A percentile compares a stretch with the other conserved stretches of the same genome.
These are phyloP conservation scores for Molanna angustata DNA, from an alignment of 2,888 invertebrate species.

Conservation along the genomic window DNA sequence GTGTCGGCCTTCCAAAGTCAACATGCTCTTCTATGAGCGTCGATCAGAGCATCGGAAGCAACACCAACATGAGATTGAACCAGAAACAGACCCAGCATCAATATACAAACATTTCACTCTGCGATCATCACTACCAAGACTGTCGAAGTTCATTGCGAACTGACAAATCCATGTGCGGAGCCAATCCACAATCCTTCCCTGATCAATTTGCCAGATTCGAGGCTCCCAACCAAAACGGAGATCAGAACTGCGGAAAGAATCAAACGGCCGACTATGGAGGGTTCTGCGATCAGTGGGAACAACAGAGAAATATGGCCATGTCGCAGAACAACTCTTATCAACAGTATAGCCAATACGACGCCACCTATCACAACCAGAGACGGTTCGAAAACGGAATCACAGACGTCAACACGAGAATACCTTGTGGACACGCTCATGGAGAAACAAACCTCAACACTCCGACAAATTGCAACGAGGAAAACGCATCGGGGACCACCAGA, in stretches of 20 bases:
- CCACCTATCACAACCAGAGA: slow-evolving; percentile 14
- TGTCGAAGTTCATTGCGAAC: slow-evolving; percentile 17
- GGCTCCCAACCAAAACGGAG: background rate
- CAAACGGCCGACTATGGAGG: slow-evolving; percentile 7
- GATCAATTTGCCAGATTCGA: background rate
- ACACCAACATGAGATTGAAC: slow-evolving; percentile 35
- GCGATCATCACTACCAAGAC: slow-evolving; percentile 31
- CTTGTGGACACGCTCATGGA: background rate
- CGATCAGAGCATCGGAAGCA: slow-evolving; percentile 43
- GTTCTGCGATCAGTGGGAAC: slow-evolving; percentile 9
- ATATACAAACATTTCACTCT: slow-evolving; percentile 31
- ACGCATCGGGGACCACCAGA: slow-evolving; percentile 33
- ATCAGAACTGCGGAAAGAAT: background rate
- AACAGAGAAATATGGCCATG: background rate
- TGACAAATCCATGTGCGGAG: slow-evolving; percentile 28
- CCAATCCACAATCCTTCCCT: background rate
- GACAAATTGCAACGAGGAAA: slow-evolving; percentile 37
- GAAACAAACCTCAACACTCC: background rate
- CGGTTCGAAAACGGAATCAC: background rate
- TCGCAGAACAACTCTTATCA: slow-evolving; percentile 8
- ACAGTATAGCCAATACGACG: slow-evolving; percentile 15
- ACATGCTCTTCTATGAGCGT: slow-evolving; percentile 31
- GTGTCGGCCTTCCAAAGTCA: slow-evolving; percentile 22
- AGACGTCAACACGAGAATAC: slow-evolving; percentile 1
- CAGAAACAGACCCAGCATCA: slow-evolving; percentile 33